Percentiles rank a stretch among this genome's conserved stretches.
These are phyloP conservation scores for Protobothrops flavoviridis DNA, from an alignment of 2,113 vertebrate species.

Conservation along the genomic window DNA sequence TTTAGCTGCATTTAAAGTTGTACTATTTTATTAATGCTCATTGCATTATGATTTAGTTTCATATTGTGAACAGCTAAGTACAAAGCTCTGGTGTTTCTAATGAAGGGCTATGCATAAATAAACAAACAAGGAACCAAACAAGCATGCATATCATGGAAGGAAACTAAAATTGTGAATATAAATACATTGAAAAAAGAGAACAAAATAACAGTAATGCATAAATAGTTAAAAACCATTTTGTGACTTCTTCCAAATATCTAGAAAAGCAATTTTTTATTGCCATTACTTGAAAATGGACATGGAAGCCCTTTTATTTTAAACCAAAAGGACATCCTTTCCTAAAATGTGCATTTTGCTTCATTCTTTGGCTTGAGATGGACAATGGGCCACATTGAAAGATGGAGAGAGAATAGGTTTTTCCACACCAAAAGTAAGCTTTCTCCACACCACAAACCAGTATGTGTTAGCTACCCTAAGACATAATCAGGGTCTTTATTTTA, in stretches of 20 bases:
- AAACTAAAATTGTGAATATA: neutral
- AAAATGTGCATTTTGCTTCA: neutral
- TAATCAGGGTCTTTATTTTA: neutral
- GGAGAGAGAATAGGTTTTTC: neutral
- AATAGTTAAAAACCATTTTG: neutral
- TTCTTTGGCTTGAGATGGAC: neutral
- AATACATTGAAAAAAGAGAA: neutral
- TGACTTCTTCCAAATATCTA: neutral
- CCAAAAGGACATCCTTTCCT: neutral
- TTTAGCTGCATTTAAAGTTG: neutral
- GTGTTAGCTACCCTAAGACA: neutral
- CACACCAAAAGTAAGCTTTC: too few relatives aligned
- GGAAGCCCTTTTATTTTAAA: neutral
- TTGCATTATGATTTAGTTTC: neutral
- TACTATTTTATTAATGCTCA: neutral
- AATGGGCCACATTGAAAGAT: neutral
- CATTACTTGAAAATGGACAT: neutral
- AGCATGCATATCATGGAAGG: neutral
- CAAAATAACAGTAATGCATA: neutral
- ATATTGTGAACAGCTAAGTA: neutral
- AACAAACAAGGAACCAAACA: neutral
- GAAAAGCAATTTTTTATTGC: neutral
- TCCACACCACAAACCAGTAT: neutral
- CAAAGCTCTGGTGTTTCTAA: neutral
- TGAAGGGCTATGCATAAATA: neutral